Percentiles rank a stretch among this genome's conserved stretches.
phyloP scores from a whole-genome alignment of 2,113 vertebrate species.

The Candoia aspera region DNA sequence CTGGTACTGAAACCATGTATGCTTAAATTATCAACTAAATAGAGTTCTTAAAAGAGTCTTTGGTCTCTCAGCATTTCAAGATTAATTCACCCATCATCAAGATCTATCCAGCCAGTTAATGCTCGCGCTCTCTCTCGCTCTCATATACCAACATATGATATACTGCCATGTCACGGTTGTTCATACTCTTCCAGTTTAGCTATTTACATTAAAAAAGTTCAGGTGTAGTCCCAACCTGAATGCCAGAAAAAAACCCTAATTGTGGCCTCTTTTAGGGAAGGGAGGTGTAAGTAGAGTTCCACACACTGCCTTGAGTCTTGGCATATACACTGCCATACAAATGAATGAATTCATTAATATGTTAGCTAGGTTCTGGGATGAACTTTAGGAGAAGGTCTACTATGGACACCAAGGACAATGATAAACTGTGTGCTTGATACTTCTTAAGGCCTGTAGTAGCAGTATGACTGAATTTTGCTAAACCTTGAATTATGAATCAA shows the following conservation, averaged over 20 bases:
- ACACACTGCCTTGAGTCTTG: background rate
- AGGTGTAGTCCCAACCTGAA: background rate
- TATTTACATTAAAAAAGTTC: background rate
- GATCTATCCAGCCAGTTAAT: background rate
- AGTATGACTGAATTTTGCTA: background rate
- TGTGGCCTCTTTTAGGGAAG: too few species aligned
- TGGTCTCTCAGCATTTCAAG: background rate
- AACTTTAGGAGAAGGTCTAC: background rate
- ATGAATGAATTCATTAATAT: background rate
- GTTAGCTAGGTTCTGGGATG: background rate
- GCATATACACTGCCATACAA: background rate
- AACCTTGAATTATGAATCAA: background rate
- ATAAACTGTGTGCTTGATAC: background rate
- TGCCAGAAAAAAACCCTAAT: background rate
- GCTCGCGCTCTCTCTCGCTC: too few species aligned
- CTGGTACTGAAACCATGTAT: background rate
- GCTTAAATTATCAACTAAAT: background rate
- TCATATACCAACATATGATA: background rate
- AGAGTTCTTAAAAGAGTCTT: background rate
- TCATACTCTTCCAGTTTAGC: background rate
- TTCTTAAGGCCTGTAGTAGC: background rate
- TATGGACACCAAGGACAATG: background rate
- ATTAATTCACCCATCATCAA: background rate
- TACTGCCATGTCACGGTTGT: background rate
- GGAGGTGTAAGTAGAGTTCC: background rate